Evolutionary conservation across 92 coral and sea anemone genomes (phyloP), one percentile per base, ranked within the genome.

Genomic region (Phenganax stokvisi): DNA sequence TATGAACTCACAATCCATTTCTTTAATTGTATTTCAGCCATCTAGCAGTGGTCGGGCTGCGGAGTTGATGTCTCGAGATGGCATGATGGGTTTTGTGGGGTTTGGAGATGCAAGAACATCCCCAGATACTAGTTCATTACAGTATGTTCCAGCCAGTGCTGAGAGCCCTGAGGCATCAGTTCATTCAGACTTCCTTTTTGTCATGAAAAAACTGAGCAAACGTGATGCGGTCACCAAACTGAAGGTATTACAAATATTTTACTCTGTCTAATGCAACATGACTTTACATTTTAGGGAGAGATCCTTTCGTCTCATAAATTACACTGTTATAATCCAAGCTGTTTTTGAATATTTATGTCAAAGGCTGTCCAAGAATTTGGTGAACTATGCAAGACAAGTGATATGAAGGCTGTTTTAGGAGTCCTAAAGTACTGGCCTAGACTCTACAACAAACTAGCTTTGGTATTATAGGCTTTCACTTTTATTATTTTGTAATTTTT

Each of bases 31-130:
- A 51, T 58, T 16, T 56, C 79, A 94, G 98, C 98, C 98, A 13
- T 94, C 98, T 8, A 94, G 98, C 84, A 94, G 98, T 91, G 98
- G 98, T 3, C 90, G 97, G 9, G 98, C 98, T 4, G 97, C 97
- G 29, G 94, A 91, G 0, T 79, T 91, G 74, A 84, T 94, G 54
- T 89, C 97, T 0, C 89, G 89, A 69, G 94, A 89, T 89, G 97
- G 98, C 4, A 70, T 87, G 76, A 87, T 88, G 69, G 96, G 96
- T 54, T 94, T 91, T 87, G 92, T 90, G 59, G 98, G 98, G 9
- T 94, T 94, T 79, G 92, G 88, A 63, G 97, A 96, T 52, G 74
- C 86, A 44, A 80, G 62, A 55, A 81, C 84, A 29, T 65, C 87
- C 71, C 92, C 97, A 15, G 85, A 84, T 8, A 83, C 91, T 29